Evolutionary conservation across 2,888 invertebrate genomes (phyloP).

Genomic region (Meghimatium bilineatum): DNA sequence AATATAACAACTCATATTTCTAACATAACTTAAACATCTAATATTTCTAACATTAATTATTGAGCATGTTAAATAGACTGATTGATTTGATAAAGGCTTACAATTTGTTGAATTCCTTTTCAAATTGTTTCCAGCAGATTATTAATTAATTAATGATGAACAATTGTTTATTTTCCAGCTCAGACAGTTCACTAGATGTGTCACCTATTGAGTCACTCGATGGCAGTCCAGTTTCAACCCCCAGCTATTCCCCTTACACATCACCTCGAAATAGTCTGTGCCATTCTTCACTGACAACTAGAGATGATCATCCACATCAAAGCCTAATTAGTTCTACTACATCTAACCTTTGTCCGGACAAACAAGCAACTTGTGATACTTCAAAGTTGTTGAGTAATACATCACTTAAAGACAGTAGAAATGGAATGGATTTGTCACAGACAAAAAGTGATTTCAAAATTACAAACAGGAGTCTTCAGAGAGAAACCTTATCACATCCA

Average conservation of each 20-base stretch:
- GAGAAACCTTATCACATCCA: neutral
- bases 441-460: neutral
- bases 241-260: constrained; percentile 62
- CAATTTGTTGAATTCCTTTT: too few species aligned
- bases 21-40: too few species aligned
- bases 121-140: too few species aligned
- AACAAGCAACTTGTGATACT: constrained; percentile 12
- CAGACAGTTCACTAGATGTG: constrained; percentile 56
- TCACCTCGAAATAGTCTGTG: constrained; percentile 59
- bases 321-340: neutral
- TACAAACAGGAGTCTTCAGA: constrained; percentile 4
- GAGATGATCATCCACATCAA: constrained; percentile 20
- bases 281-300: constrained; percentile 56
- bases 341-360: constrained; percentile 22
- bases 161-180: constrained; percentile 56
- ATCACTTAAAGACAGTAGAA: neutral
- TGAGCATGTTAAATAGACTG: neutral
- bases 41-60: neutral
- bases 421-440: neutral
- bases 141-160: too few species aligned
- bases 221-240: constrained; percentile 68
- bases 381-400: neutral
- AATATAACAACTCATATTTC: too few species aligned
- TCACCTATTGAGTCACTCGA: constrained; percentile 64
- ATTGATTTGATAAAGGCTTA: neutral